Evolutionary conservation across 2,113 vertebrate genomes (phyloP).

Genomic region (Ictalurus punctatus): DNA sequence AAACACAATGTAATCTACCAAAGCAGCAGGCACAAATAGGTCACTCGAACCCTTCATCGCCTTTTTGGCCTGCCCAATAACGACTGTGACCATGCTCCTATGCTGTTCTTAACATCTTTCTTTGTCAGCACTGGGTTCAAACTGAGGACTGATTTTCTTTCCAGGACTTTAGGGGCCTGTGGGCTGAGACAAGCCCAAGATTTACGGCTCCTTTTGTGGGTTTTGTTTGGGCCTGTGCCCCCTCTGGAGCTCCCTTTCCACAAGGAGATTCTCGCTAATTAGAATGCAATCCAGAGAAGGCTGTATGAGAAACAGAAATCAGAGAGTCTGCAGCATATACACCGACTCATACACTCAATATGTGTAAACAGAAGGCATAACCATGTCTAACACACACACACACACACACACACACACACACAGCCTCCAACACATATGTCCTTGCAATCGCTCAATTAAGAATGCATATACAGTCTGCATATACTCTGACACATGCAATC

Average conservation of each 20-base stretch:
- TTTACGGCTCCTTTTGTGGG: not conserved
- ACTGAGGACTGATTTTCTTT: slow-evolving; percentile 8
- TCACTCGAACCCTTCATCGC: slow-evolving; percentile 46
- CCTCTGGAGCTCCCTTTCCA: not conserved
- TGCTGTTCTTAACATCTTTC: not conserved
- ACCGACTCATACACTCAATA: not conserved
- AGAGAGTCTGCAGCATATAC: not conserved
- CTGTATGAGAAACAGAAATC: not conserved
- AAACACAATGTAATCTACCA: slow-evolving; percentile 59
- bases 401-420: not conserved
- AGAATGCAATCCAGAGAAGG: not conserved
- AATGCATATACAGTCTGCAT: not conserved
- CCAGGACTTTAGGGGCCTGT: not conserved
- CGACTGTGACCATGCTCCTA: not conserved
- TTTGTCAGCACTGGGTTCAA: not conserved
- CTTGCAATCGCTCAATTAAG: not conserved
- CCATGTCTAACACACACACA: not conserved
- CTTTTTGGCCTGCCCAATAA: slow-evolving; percentile 15
- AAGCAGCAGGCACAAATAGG: slow-evolving; percentile 52
- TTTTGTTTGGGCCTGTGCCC: not conserved
- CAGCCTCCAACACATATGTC: not conserved
- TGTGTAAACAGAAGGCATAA: not conserved
- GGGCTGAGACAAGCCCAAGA: not conserved
- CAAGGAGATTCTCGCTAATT: slow-evolving; percentile 6
- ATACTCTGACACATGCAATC: not conserved